A percentile compares a stretch with the other conserved stretches of the same genome.
phyloP scores from a whole-genome alignment of 2,113 vertebrate species.

The Malurus elegans region DNA sequence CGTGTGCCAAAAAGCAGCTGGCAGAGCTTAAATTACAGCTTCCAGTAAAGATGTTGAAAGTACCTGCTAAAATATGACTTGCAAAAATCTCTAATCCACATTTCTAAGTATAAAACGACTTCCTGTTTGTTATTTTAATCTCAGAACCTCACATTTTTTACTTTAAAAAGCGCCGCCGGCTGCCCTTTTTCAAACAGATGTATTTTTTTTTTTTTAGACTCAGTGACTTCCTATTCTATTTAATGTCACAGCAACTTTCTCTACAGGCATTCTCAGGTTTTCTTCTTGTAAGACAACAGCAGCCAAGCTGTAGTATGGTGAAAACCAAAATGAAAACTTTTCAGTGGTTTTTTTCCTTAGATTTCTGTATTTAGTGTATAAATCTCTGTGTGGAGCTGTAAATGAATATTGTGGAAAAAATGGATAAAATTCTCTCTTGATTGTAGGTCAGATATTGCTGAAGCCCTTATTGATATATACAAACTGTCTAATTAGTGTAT shows the following conservation, averaged over 20 bases:
- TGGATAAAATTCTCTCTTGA: not conserved
- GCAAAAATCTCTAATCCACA: slow-evolving; percentile 64
- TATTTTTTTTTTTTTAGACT: slow-evolving; percentile 20
- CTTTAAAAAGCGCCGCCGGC: slow-evolving; percentile 16
- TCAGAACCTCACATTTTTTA: slow-evolving; percentile 46
- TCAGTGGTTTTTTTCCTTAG: not conserved
- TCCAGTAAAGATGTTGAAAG: slow-evolving; percentile 58
- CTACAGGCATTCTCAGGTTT: not conserved
- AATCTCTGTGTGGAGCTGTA: not conserved
- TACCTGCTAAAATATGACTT: slow-evolving; percentile 25
- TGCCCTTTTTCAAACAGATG: slow-evolving; percentile 18
- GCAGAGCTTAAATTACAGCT: slow-evolving; percentile 54
- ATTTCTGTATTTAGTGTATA: not conserved
- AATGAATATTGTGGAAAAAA: not conserved
- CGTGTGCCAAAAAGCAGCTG: not conserved
- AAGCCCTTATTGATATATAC: not conserved
- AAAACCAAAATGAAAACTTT: not conserved
- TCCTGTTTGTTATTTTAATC: slow-evolving; percentile 68
- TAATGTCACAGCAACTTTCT: not conserved
- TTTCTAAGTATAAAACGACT: slow-evolving; percentile 68
- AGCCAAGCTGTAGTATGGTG: not conserved
- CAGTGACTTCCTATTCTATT: not conserved
- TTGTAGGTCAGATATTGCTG: not conserved
- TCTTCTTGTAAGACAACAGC: slow-evolving; percentile 29
- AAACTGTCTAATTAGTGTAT: not conserved